Evolutionary conservation across 1,140 invertebrate genomes (phyloP).

Genomic region (Amphibalanus amphitrite): DNA sequence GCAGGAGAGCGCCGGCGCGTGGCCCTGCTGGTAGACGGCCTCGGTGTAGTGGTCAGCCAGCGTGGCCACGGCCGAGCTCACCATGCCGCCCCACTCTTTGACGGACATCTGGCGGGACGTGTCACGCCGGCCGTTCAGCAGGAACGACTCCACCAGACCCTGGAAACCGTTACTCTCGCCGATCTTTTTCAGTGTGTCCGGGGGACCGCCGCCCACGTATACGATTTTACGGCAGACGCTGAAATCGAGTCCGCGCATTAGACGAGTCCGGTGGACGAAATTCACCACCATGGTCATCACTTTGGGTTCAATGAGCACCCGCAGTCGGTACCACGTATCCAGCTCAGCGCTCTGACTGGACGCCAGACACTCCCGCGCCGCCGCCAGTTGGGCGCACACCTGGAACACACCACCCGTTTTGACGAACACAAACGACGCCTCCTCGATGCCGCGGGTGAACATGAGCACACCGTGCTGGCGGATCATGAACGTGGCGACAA

Average conservation of each 20-base stretch:
- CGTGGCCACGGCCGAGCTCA: background rate
- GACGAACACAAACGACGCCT: background rate
- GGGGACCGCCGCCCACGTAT: background rate
- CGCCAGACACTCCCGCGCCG: background rate
- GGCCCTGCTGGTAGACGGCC: background rate
- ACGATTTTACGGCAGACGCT: background rate
- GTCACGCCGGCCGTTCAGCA: background rate
- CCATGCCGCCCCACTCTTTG: background rate
- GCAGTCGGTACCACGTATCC: background rate
- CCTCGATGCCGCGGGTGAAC: background rate
- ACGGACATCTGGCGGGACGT: background rate
- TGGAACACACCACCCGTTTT: background rate
- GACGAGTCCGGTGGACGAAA: background rate
- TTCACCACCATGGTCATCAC: background rate
- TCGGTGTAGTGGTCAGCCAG: slow-evolving; percentile 1
- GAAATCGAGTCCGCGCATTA: background rate
- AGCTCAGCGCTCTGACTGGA: background rate
- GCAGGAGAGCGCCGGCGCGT: background rate
- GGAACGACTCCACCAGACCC: background rate
- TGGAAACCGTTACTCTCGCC: background rate
- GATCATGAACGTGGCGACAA: background rate
- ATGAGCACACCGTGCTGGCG: background rate
- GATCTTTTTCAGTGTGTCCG: background rate
- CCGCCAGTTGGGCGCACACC: background rate
- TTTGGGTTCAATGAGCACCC: background rate